Conservation (phyloP, 1,140 invertebrate genomes). For the Drosophila subobscura region DNA sequence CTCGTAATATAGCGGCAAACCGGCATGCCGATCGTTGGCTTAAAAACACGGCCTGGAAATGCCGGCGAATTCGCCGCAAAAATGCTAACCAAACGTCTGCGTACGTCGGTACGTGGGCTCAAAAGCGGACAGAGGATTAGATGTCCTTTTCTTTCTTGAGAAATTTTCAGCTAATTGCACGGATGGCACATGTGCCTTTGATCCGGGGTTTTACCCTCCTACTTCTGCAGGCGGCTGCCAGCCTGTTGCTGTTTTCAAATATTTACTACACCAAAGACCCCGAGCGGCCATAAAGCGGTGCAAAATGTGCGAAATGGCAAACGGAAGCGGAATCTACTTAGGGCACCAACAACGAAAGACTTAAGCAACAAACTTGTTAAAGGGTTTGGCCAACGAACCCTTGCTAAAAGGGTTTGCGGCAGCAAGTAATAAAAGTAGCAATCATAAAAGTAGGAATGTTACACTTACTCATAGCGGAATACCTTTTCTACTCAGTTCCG, state of each 20-base stretch:
- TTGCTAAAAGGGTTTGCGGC: constrained; percentile 13
- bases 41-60: constrained; percentile 41
- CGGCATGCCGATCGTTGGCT: constrained; percentile 17
- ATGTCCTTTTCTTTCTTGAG: constrained; percentile 34
- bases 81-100: constrained; percentile 25
- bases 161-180: constrained; percentile 50
- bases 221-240: not conserved
- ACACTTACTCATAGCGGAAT: not conserved
- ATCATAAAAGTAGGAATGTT: constrained; percentile 15
- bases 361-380: constrained; percentile 50
- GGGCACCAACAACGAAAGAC: constrained; percentile 41
- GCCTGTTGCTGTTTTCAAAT: constrained; percentile 41
- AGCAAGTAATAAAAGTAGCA: constrained; percentile 1
- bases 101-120: constrained; percentile 32
- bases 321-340: constrained; percentile 57
- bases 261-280: constrained; percentile 31
- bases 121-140: constrained; percentile 45
- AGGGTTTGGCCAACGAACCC: constrained; percentile 25
- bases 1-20: constrained; percentile 13
- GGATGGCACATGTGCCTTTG: constrained; percentile 39
- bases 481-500: not conserved
- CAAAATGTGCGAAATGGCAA: constrained; percentile 66
- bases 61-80: constrained; percentile 41
- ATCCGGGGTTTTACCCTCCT: constrained; percentile 32
- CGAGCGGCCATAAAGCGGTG: constrained; percentile 19